These are phyloP conservation scores for Pecten maximus DNA, from an alignment of 2,888 invertebrate genomes.

Conservation along the genomic window DNA sequence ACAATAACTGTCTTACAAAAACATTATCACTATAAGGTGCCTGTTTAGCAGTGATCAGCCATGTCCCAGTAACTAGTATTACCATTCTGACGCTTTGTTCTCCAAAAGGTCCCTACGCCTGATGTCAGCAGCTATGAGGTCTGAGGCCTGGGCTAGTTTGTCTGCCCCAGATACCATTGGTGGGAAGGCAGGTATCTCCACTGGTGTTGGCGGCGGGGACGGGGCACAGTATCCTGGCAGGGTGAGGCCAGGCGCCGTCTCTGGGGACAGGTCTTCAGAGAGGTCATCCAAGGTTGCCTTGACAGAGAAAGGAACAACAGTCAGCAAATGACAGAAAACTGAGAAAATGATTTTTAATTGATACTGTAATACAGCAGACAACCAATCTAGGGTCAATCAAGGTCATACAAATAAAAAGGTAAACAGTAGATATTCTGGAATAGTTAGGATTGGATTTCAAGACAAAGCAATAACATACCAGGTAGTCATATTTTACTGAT, in stretches of 20 bases:
- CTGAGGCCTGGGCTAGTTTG: conserved; percentile 63
- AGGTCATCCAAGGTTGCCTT: conserved; percentile 56
- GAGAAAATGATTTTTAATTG: too few species aligned
- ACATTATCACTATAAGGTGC: too few species aligned
- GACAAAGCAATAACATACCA: too few species aligned
- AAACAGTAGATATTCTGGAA: too few species aligned
- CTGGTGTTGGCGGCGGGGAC: conserved; percentile 50
- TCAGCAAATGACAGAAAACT: background rate
- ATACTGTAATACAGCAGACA: too few species aligned
- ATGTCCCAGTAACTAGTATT: background rate
- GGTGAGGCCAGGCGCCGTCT: conserved; percentile 72
- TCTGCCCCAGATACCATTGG: conserved; percentile 61
- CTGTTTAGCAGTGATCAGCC: too few species aligned
- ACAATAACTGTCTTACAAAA: too few species aligned
- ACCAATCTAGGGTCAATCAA: too few species aligned
- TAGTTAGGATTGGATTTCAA: too few species aligned
- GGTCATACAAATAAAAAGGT: too few species aligned
- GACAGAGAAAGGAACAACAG: background rate
- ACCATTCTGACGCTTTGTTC: conserved; percentile 79
- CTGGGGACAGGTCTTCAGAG: conserved; percentile 65
- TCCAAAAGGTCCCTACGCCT: conserved; percentile 73
- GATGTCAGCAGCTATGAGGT: conserved; percentile 76
- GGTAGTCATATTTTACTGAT: too few species aligned
- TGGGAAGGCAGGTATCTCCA: conserved; percentile 72
- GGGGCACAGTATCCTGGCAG: conserved; percentile 77